These are phyloP conservation scores for Ophioderma brevispina DNA, from an alignment of 35 echinoderm and acorn worm species.

Conservation along the genomic window DNA sequence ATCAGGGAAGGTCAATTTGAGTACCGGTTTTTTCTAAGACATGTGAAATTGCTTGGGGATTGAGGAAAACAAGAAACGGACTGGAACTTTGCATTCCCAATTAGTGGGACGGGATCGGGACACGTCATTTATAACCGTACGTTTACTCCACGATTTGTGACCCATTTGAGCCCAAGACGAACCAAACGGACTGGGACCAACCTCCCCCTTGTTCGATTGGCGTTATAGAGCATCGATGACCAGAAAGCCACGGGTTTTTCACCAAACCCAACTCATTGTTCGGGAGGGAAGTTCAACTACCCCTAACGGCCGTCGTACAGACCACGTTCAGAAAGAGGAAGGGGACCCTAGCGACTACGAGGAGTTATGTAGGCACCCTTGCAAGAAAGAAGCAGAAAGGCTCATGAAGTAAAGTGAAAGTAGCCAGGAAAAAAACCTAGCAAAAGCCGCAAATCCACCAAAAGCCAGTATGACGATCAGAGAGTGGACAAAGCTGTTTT, in stretches of 20 bases:
- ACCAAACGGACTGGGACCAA: slow-evolving; percentile 41
- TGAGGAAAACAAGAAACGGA: no score
- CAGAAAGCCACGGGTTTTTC: slow-evolving; percentile 56
- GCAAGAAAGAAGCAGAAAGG: background rate
- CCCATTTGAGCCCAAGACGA: slow-evolving; percentile 2
- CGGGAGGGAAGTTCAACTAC: slow-evolving; percentile 17
- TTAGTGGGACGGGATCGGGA: no score
- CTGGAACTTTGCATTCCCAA: no score
- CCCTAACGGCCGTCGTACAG: background rate
- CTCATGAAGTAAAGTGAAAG: background rate
- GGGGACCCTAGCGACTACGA: background rate
- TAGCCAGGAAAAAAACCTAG: no score
- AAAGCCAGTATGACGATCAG: background rate
- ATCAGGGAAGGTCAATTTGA: no score
- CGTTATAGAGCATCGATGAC: slow-evolving; percentile 37
- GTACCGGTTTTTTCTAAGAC: no score
- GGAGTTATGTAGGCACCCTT: background rate
- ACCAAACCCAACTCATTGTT: slow-evolving; percentile 60
- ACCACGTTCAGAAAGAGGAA: no score
- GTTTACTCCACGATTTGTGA: no score
- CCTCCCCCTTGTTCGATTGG: slow-evolving; percentile 29
- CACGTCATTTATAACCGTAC: no score
- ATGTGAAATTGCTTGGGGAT: no score
- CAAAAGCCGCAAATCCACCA: background rate
- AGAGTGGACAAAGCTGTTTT: background rate